These are phyloP conservation scores for Aurelia aurita DNA, from an alignment of 30 jellyfish, hydroid and myxozoan species.

Conservation along the genomic window DNA sequence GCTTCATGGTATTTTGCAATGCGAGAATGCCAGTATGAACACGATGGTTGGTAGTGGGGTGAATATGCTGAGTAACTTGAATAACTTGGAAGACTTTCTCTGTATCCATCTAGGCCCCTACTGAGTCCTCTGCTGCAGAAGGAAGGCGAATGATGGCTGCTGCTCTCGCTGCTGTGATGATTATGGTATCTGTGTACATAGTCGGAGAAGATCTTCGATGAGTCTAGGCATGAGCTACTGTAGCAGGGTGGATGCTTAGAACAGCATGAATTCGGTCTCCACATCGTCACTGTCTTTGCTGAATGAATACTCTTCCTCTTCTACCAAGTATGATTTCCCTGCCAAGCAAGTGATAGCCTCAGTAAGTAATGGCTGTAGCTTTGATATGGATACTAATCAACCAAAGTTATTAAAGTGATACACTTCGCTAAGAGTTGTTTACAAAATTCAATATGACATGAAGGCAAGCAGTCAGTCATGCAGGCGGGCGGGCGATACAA, in stretches of 20 bases:
- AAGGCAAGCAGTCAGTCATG: no score
- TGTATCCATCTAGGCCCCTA: conserved; percentile 37
- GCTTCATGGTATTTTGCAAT: conserved; percentile 56
- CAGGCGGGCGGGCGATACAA: conserved; percentile 3
- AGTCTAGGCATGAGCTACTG: conserved; percentile 55
- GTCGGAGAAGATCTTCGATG: conserved; percentile 69
- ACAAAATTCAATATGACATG: no score
- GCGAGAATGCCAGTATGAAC: conserved; percentile 63
- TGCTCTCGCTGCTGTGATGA: conserved; percentile 31
- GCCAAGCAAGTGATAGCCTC: no score
- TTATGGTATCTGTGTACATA: conserved; percentile 62
- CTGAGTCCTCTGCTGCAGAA: conserved; percentile 21
- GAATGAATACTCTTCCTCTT: background rate
- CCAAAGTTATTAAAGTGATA: background rate
- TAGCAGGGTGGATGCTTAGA: conserved; percentile 73
- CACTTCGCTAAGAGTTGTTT: no score
- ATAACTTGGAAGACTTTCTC: conserved; percentile 49
- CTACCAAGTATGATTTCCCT: no score
- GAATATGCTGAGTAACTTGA: conserved; percentile 39
- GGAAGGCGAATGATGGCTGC: conserved; percentile 31
- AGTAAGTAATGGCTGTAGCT: no score
- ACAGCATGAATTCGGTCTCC: conserved; percentile 69
- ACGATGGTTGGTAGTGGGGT: conserved; percentile 50
- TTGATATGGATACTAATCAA: background rate
- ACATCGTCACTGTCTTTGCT: conserved; percentile 27